Percentiles rank a stretch among this genome's conserved stretches.
These are phyloP conservation scores for Drosophila meridionalis DNA, from an alignment of 2,888 invertebrate genomes.

Conservation along the genomic window DNA sequence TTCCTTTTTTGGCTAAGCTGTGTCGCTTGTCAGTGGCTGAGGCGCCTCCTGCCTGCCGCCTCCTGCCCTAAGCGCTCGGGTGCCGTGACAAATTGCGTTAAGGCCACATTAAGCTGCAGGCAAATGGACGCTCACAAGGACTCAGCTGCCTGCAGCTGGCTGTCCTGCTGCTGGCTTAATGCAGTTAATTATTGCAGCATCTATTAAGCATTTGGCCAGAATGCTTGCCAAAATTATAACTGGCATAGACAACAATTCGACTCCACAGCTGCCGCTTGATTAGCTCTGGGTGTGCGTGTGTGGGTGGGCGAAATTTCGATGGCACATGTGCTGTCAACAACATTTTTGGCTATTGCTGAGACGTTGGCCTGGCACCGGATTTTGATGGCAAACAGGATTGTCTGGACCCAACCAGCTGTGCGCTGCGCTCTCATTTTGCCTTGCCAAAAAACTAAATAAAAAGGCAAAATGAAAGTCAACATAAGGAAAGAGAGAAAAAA, in stretches of 20 bases:
- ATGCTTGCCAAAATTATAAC: slow-evolving; percentile 21
- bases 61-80: slow-evolving; percentile 19
- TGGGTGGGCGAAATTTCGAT: slow-evolving; percentile 49
- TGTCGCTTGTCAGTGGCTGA: slow-evolving; percentile 3
- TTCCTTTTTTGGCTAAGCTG: slow-evolving; percentile 40
- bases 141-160: slow-evolving; percentile 27
- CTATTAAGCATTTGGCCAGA: slow-evolving; percentile 59
- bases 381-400: slow-evolving; percentile 41
- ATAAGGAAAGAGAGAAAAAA: slow-evolving; percentile 38
- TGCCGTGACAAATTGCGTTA: slow-evolving; percentile 75
- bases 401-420: slow-evolving; percentile 34
- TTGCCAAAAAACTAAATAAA: slow-evolving; percentile 29
- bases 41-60: not conserved
- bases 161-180: slow-evolving; percentile 43
- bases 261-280: slow-evolving; percentile 70
- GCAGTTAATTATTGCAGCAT: slow-evolving; percentile 76
- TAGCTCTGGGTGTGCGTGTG: slow-evolving; percentile 43
- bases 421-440: slow-evolving; percentile 32
- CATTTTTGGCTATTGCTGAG: slow-evolving; percentile 46
- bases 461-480: not conserved
- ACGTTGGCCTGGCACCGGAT: slow-evolving; percentile 20
- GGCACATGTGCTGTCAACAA: slow-evolving; percentile 64
- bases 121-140: slow-evolving; percentile 30
- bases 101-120: slow-evolving; percentile 72
- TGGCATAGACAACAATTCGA: slow-evolving; percentile 41